Evolutionary conservation across 2,113 vertebrate species (phyloP).

Genomic region (Rhineura floridana): DNA sequence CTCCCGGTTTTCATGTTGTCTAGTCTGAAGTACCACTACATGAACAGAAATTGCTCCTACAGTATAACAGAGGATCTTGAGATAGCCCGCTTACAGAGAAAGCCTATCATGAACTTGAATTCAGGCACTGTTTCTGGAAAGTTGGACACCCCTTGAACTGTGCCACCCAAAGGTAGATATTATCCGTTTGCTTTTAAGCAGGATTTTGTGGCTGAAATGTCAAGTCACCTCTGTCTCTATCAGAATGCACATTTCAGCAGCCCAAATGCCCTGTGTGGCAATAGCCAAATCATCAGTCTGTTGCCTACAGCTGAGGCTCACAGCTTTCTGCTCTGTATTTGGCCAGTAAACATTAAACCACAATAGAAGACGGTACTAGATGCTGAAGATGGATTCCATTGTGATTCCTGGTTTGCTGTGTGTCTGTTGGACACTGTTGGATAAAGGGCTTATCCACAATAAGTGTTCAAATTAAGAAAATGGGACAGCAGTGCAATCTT

Average conservation of each 20-base stretch:
- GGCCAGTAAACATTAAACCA: neutral
- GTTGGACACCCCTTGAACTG: too few relatives aligned
- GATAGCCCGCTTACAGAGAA: too few relatives aligned
- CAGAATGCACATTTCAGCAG: neutral
- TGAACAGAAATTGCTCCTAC: too few relatives aligned
- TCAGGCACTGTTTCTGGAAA: too few relatives aligned
- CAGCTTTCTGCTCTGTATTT: neutral
- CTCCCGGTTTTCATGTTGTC: neutral
- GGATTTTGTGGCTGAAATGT: neutral
- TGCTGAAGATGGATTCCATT: neutral
- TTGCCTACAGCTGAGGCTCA: neutral
- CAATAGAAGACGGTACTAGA: neutral
- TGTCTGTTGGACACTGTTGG: neutral
- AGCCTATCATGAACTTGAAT: too few relatives aligned
- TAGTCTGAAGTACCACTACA: too few relatives aligned
- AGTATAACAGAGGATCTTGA: too few relatives aligned
- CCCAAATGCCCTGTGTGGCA: neutral
- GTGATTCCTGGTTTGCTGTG: neutral
- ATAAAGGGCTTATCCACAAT: neutral
- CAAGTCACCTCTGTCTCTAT: too few relatives aligned
- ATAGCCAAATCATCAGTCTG: neutral
- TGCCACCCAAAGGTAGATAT: too few relatives aligned
- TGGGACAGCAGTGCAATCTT: neutral
- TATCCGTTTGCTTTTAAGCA: too few relatives aligned
- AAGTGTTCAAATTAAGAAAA: neutral